Conservation (phyloP, 2,888 invertebrate species). For the Cartodere bifasciata region DNA sequence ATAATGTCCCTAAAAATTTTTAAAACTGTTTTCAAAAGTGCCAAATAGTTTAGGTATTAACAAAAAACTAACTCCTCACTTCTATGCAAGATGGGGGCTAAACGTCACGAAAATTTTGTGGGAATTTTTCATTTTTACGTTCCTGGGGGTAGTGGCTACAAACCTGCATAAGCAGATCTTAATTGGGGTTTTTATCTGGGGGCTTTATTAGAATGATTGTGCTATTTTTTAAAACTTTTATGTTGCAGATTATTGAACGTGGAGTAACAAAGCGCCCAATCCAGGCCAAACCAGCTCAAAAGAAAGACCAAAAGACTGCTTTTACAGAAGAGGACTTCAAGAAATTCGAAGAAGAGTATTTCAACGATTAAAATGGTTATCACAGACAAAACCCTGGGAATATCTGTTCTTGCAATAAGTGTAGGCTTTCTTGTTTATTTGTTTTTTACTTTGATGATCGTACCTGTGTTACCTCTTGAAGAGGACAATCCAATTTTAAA, state of each 20-base stretch:
- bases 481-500: slow-evolving; percentile 7
- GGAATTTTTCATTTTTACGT: no score
- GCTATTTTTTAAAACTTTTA: slow-evolving; percentile 4
- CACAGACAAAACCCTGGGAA: slow-evolving; percentile 8
- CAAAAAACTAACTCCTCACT: no score
- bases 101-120: no score
- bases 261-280: slow-evolving; percentile 41
- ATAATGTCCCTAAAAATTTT: no score
- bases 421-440: slow-evolving; percentile 4
- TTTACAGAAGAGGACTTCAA: slow-evolving; percentile 60
- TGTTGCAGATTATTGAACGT: slow-evolving; percentile 42
- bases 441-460: slow-evolving; percentile 10
- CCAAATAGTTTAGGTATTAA: no score
- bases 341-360: slow-evolving; percentile 52
- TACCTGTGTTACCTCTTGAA: slow-evolving; percentile 9
- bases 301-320: slow-evolving; percentile 42
- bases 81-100: no score
- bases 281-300: slow-evolving; percentile 29
- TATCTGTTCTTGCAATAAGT: slow-evolving; percentile 7
- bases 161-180: no score
- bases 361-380: slow-evolving; percentile 19
- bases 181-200: no score
- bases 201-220: no score
- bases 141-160: no score
- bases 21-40: no score